Conservation (phyloP, 2,888 invertebrate species). For the Pseudanteris insignis region DNA sequence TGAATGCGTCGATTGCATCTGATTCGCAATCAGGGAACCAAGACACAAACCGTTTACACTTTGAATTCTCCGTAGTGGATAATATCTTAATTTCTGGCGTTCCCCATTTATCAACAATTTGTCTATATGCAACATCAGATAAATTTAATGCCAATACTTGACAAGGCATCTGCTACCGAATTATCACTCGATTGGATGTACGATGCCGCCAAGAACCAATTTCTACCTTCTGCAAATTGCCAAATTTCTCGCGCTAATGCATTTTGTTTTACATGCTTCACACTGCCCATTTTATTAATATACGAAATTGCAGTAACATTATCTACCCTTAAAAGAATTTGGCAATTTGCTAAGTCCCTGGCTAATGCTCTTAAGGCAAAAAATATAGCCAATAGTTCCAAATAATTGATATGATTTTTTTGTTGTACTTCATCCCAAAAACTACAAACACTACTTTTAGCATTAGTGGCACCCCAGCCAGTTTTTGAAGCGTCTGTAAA, state of each 20-base stretch:
- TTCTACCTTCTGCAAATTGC: too few relatives aligned
- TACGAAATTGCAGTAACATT: slow-evolving; percentile 31
- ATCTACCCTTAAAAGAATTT: slow-evolving; percentile 4
- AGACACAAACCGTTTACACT: neutral
- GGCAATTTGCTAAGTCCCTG: neutral
- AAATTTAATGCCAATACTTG: too few relatives aligned
- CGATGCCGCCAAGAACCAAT: too few relatives aligned
- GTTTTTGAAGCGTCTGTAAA: slow-evolving; percentile 3
- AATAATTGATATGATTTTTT: slow-evolving; percentile 1
- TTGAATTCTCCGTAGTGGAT: neutral
- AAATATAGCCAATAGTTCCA: neutral
- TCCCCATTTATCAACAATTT: too few relatives aligned
- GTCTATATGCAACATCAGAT: too few relatives aligned
- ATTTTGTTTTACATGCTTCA: slow-evolving; percentile 1
- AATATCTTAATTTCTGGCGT: neutral
- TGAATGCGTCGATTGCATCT: neutral
- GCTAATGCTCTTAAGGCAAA: neutral
- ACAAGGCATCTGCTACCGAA: too few relatives aligned
- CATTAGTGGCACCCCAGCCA: slow-evolving; percentile 2
- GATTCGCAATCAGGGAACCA: neutral
- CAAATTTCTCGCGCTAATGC: neutral
- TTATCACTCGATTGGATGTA: too few relatives aligned
- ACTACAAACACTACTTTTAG: neutral
- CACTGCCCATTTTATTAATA: slow-evolving; percentile 2
- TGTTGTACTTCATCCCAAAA: neutral